A percentile compares a stretch with the other conserved stretches of the same genome.
Conservation (phyloP, 2,888 invertebrate species). For the Andrena marginata region DNA sequence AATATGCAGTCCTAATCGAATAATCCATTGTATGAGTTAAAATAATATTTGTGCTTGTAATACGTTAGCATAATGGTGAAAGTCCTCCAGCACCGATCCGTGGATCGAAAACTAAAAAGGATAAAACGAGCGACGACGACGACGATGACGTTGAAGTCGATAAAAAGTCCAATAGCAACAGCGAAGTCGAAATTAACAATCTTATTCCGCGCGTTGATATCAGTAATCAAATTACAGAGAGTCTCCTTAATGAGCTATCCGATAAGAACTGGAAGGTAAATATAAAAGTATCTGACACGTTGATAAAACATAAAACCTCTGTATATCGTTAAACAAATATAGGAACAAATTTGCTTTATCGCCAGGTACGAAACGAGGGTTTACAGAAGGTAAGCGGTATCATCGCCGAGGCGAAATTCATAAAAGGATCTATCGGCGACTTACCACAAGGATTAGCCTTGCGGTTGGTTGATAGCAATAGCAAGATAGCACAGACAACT, state of each 20-base stretch:
- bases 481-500: conserved; percentile 94
- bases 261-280: conserved; percentile 97
- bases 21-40: neutral
- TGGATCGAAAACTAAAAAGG: conserved; percentile 72
- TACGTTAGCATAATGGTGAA: conserved; percentile 74
- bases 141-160: conserved; percentile 85
- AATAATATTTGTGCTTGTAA: neutral
- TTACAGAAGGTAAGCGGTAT: conserved; percentile 89
- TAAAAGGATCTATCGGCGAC: conserved; percentile 94
- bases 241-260: conserved; percentile 91
- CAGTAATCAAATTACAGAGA: conserved; percentile 92
- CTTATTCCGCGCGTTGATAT: conserved; percentile 92
- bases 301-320: neutral
- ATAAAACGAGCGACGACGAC: conserved; percentile 75
- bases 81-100: conserved; percentile 75
- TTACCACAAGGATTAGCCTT: conserved; percentile 92
- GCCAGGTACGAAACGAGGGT: conserved; percentile 85
- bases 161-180: conserved; percentile 85
- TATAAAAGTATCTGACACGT: neutral
- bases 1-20: neutral
- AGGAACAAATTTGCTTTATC: conserved; percentile 21
- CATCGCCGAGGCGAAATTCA: conserved; percentile 91
- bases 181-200: conserved; percentile 87
- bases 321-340: neutral
- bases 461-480: conserved; percentile 95